phyloP scores from a whole-genome alignment of 2,888 invertebrate species.

The Agrotis segetum region DNA sequence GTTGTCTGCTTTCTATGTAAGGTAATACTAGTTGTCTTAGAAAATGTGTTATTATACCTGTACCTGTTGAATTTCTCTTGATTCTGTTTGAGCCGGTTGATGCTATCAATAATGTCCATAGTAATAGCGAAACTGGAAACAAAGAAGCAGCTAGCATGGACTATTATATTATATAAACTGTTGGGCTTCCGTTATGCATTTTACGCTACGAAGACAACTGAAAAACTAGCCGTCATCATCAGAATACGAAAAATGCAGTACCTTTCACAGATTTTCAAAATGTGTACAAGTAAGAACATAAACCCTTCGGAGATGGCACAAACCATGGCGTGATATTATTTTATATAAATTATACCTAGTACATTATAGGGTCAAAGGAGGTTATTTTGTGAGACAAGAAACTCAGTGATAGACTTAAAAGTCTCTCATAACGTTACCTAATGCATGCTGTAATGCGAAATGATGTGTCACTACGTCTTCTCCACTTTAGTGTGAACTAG shows the following conservation, averaged over 20 bases:
- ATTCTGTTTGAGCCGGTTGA: conserved; percentile 25
- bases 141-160: not conserved
- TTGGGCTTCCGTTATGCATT: not conserved
- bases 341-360: no score
- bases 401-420: no score
- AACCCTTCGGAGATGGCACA: not conserved
- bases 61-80: conserved; percentile 57
- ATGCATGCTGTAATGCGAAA: no score
- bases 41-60: conserved; percentile 61
- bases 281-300: not conserved
- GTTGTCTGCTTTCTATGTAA: conserved; percentile 54
- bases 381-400: no score
- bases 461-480: no score
- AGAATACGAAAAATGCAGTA: not conserved
- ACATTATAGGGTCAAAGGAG: no score
- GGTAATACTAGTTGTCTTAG: conserved; percentile 71
- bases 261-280: not conserved
- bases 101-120: conserved; percentile 35
- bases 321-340: not conserved
- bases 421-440: no score
- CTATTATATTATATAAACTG: not conserved
- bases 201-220: not conserved
- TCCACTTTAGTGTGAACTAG: no score
- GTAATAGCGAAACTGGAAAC: conserved; percentile 49
- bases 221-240: not conserved